A percentile compares a stretch with the other conserved stretches of the same genome.
phyloP scores from a whole-genome alignment of 2,888 invertebrate species.

The Dicranocentrus wangi region DNA sequence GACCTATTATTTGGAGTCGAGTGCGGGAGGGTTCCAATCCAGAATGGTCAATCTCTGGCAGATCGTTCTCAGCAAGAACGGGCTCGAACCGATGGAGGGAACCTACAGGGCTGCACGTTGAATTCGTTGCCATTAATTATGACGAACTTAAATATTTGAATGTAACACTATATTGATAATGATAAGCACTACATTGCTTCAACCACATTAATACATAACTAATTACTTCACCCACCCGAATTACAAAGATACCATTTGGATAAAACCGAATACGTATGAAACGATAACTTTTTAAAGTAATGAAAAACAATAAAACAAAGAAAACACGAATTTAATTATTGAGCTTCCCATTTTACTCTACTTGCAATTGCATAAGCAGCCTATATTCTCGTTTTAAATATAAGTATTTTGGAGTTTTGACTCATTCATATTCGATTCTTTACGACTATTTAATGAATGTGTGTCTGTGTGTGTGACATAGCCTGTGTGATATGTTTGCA shows the following conservation, averaged over 20 bases:
- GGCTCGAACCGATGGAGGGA: conserved; percentile 13
- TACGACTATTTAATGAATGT: too few relatives aligned
- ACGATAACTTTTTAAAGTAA: neutral
- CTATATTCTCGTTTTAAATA: too few relatives aligned
- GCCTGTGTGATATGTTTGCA: too few relatives aligned
- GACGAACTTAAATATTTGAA: neutral
- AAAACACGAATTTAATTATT: too few relatives aligned
- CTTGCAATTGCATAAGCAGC: too few relatives aligned
- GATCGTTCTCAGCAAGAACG: conserved; percentile 56
- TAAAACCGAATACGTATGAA: neutral
- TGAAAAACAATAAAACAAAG: too few relatives aligned
- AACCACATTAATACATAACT: neutral
- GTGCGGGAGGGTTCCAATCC: conserved; percentile 53
- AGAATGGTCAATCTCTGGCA: conserved; percentile 62
- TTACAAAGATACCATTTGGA: neutral
- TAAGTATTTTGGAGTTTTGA: too few relatives aligned
- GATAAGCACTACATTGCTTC: neutral
- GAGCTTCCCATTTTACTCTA: too few relatives aligned
- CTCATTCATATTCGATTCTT: too few relatives aligned
- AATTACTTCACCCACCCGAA: neutral
- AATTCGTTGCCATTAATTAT: neutral
- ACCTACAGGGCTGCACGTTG: conserved; percentile 56
- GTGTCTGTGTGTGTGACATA: too few relatives aligned
- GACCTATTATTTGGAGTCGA: conserved; percentile 51
- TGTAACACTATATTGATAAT: neutral